phyloP scores from a whole-genome alignment of 1,140 invertebrate species.

The Drosophila eugracilis region DNA sequence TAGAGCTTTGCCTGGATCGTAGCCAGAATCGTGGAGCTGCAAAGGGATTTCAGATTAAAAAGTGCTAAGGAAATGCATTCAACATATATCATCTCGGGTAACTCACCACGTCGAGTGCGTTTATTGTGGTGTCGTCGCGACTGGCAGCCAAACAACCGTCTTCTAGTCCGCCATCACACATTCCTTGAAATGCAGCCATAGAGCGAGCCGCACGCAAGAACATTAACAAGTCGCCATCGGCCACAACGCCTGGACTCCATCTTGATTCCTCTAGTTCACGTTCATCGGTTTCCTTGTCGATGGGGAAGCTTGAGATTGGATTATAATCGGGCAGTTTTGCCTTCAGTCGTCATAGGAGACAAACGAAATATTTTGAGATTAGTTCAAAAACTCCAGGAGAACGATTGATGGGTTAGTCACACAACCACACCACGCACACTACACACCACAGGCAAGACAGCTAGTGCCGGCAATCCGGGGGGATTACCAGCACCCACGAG shows the following conservation, averaged over 20 bases:
- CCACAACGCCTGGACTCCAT: constrained; percentile 96
- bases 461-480: constrained; percentile 23
- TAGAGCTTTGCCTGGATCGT: constrained; percentile 97
- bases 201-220: constrained; percentile 97
- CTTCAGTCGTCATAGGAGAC: constrained; percentile 82
- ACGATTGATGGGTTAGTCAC: constrained; percentile 65
- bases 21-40: constrained; percentile 95
- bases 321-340: constrained; percentile 85
- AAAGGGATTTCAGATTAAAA: constrained; percentile 19
- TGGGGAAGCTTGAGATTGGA: constrained; percentile 85
- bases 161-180: constrained; percentile 99
- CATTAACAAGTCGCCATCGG: constrained; percentile 98
- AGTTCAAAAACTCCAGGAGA: constrained; percentile 67
- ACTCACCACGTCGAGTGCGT: constrained; percentile 95
- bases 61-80: not conserved
- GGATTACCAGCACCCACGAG: constrained; percentile 35
- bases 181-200: constrained; percentile 96
- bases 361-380: constrained; percentile 76
- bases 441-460: constrained; percentile 53
- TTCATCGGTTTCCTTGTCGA: constrained; percentile 85
- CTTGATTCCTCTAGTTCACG: constrained; percentile 91
- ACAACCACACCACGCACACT: constrained; percentile 50
- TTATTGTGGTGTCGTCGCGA: constrained; percentile 98
- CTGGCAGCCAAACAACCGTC: constrained; percentile 98
- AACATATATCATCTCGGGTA: not conserved